Percentiles rank a stretch among this genome's conserved stretches.
phyloP scores from a whole-genome alignment of 1,140 invertebrate species.

The Adoxophyes honmai region DNA sequence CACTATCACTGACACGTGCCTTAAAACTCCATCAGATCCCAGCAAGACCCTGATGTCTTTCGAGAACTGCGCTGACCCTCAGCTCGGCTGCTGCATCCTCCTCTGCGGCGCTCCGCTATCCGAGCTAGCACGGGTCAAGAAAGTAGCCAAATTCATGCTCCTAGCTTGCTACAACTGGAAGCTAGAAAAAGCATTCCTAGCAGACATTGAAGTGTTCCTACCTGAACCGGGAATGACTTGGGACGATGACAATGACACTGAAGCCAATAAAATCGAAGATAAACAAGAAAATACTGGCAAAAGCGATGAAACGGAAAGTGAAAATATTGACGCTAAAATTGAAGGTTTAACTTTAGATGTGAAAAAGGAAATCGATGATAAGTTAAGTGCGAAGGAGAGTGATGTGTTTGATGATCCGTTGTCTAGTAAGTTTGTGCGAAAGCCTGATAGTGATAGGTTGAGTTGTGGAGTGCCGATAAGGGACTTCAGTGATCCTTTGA shows the following conservation, averaged over 20 bases:
- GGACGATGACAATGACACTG: slow-evolving; percentile 22
- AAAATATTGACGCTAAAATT: too few species aligned
- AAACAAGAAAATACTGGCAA: background rate
- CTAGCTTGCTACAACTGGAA: slow-evolving; percentile 95
- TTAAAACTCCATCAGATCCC: slow-evolving; percentile 75
- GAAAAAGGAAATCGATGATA: too few species aligned
- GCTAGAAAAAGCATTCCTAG: slow-evolving; percentile 93
- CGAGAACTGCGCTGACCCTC: slow-evolving; percentile 90
- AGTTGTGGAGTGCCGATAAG: slow-evolving; percentile 70
- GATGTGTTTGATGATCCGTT: slow-evolving; percentile 31
- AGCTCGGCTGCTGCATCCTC: slow-evolving; percentile 93
- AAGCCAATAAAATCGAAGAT: background rate
- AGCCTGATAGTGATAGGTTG: slow-evolving; percentile 58
- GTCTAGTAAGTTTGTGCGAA: slow-evolving; percentile 38
- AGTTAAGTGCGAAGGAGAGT: slow-evolving; percentile 15
- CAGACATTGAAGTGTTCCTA: slow-evolving; percentile 87
- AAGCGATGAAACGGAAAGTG: background rate
- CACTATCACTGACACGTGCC: slow-evolving; percentile 11
- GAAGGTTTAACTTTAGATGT: too few species aligned
- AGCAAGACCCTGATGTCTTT: slow-evolving; percentile 95
- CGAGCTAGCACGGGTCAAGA: slow-evolving; percentile 91
- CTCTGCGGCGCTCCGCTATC: slow-evolving; percentile 86
- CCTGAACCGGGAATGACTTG: slow-evolving; percentile 69
- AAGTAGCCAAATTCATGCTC: slow-evolving; percentile 88
- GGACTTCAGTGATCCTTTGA: slow-evolving; percentile 89